Evolutionary conservation across 2,113 vertebrate species (phyloP), one percentile per base, ranked within the genome.

Genomic region (Gallinago media): DNA sequence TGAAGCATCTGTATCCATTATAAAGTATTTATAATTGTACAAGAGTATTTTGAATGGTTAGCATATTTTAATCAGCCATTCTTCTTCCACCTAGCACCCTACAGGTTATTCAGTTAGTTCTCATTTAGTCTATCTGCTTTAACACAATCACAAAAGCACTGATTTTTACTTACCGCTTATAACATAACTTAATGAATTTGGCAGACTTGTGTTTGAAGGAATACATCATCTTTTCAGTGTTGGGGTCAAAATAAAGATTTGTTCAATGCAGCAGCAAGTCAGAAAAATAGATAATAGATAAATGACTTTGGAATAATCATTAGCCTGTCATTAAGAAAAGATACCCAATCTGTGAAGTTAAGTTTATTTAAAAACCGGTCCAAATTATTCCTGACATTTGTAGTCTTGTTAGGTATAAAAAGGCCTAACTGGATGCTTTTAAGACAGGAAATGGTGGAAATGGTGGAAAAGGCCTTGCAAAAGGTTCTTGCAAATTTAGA

Each of bases 11-110:
- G 62, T 89, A 94, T 78, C 76, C 34, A 61, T 95, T 94, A 91
- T 66, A 42, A 94, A 94, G 36, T 83, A 84, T 89, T 95, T 94
- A 80, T 70, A 79, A 95, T 92, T 92, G 77, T 61, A 67, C 67
- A 79, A 78, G 36, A 42, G 31, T 49, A 49, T 77, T 91, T 88
- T 76, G 59, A 96, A 83, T 62, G 34, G 71, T 94, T 96, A 92
- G 20, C 56, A 62, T 94, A 88, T 86, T 93, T 96, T 94, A 94
- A 96, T 89, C 67, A 96, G 61, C 10, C 17, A 65, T 79, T 50
- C 68, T 85, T 82, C 32, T 44, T 77, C 17, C 34, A 92, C 23
- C 55, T 92, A 78, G 74, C 52, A 81, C 22, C 32, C 56, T 65
- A 65, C 12, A 65, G n/a, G 14, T 18, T 54, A 80, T 89, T 87